Percentiles rank a stretch among this genome's conserved stretches.
Evolutionary conservation across 2,113 vertebrate genomes (phyloP).

Genomic region (Herpailurus yagouaroundi): DNA sequence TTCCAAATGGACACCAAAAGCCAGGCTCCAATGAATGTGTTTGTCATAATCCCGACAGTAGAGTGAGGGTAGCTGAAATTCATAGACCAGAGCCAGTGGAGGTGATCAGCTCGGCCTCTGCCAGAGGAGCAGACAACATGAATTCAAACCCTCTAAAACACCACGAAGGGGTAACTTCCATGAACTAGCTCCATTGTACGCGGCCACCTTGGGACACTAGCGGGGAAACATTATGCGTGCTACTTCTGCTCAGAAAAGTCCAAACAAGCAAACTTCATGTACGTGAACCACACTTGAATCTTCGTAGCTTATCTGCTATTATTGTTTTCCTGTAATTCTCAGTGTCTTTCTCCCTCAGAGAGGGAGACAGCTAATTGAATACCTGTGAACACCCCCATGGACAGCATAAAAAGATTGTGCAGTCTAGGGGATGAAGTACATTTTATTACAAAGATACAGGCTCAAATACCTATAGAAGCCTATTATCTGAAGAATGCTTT

Average conservation of each 20-base stretch:
- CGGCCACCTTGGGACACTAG: not conserved
- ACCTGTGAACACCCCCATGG: slow-evolving; percentile 6
- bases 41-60: not conserved
- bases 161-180: not conserved
- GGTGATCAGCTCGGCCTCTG: not conserved
- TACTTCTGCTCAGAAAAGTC: not conserved
- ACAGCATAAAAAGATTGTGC: slow-evolving; percentile 37
- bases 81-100: not conserved
- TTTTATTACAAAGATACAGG: slow-evolving; percentile 68
- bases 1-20: not conserved
- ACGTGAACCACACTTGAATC: not conserved
- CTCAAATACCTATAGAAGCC: slow-evolving; percentile 53
- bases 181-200: not conserved
- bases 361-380: slow-evolving; percentile 41
- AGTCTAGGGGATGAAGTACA: slow-evolving; percentile 60
- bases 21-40: not conserved
- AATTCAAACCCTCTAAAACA: not conserved
- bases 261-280: not conserved
- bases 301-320: not conserved
- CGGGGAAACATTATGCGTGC: not conserved
- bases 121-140: not conserved
- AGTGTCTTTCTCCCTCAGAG: not conserved
- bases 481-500: slow-evolving; percentile 65
- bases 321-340: slow-evolving; percentile 45
- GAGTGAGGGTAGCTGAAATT: not conserved